These are phyloP conservation scores for Eubasilissa regina DNA, from an alignment of 1,140 invertebrate genomes.

Conservation along the genomic window DNA sequence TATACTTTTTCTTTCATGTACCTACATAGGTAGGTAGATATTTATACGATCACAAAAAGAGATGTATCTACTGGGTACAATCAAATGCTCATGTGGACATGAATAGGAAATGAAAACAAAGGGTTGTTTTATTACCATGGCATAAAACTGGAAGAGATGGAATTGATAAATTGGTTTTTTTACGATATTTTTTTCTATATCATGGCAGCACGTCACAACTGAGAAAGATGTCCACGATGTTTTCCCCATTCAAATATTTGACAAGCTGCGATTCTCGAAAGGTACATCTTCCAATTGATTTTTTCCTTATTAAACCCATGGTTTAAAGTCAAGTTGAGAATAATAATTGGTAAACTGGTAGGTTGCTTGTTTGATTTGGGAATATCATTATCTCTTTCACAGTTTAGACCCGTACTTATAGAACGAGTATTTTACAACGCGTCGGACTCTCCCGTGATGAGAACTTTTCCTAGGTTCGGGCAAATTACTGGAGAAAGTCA, in stretches of 20 bases:
- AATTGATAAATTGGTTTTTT: slow-evolving; percentile 55
- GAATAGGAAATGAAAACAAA: slow-evolving; percentile 53
- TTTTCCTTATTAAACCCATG: too few species aligned
- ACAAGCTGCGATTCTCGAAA: background rate
- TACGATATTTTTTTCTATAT: slow-evolving; percentile 48
- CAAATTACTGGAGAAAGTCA: too few species aligned
- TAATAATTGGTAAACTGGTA: too few species aligned
- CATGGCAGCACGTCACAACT: slow-evolving; percentile 16
- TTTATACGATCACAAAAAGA: slow-evolving; percentile 25
- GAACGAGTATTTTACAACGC: too few species aligned
- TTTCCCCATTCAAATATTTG: background rate
- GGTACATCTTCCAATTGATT: background rate
- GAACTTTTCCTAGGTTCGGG: too few species aligned
- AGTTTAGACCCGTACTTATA: too few species aligned
- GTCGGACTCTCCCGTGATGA: too few species aligned
- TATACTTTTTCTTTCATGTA: background rate
- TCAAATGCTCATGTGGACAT: slow-evolving; percentile 49
- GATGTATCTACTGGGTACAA: slow-evolving; percentile 22
- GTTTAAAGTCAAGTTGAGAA: too few species aligned
- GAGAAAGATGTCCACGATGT: slow-evolving; percentile 21
- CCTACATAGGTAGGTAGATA: background rate
- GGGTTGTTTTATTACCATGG: slow-evolving; percentile 52
- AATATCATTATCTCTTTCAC: too few species aligned
- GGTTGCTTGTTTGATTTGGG: too few species aligned
- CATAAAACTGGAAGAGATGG: slow-evolving; percentile 46